phyloP scores from a whole-genome alignment of 2,888 invertebrate species.

The Mythimna ferrago region DNA sequence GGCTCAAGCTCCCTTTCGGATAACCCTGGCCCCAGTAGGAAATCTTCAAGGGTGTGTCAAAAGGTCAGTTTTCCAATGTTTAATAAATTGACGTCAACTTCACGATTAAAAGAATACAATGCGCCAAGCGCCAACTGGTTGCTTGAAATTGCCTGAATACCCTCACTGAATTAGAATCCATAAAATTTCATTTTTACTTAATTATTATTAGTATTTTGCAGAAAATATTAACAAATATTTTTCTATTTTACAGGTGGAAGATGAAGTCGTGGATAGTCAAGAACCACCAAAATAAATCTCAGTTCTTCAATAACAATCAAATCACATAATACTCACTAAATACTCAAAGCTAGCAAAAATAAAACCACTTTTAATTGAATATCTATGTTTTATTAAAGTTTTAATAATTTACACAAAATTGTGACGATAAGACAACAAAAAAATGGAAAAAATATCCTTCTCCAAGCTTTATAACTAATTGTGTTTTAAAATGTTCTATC shows the following conservation, averaged over 20 bases:
- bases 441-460: neutral
- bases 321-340: slow-evolving; percentile 45
- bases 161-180: no score
- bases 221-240: neutral
- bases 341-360: slow-evolving; percentile 37
- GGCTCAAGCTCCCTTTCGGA: no score
- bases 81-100: no score
- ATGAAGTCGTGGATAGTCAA: slow-evolving; percentile 74
- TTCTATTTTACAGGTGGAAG: slow-evolving; percentile 81
- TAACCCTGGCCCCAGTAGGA: no score
- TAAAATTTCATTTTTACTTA: no score
- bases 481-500: slow-evolving; percentile 3
- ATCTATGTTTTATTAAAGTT: slow-evolving; percentile 35
- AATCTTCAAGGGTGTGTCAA: no score
- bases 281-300: slow-evolving; percentile 73
- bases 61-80: no score
- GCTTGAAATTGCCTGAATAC: no score
- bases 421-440: slow-evolving; percentile 23
- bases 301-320: slow-evolving; percentile 1
- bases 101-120: no score
- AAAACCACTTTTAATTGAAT: slow-evolving; percentile 1
- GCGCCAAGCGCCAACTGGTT: no score
- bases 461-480: neutral
- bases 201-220: neutral
- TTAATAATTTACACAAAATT: slow-evolving; percentile 32